Base-by-base conservation (phyloP, 2,113 vertebrate genomes). In the Athene cunicularia region DNA sequence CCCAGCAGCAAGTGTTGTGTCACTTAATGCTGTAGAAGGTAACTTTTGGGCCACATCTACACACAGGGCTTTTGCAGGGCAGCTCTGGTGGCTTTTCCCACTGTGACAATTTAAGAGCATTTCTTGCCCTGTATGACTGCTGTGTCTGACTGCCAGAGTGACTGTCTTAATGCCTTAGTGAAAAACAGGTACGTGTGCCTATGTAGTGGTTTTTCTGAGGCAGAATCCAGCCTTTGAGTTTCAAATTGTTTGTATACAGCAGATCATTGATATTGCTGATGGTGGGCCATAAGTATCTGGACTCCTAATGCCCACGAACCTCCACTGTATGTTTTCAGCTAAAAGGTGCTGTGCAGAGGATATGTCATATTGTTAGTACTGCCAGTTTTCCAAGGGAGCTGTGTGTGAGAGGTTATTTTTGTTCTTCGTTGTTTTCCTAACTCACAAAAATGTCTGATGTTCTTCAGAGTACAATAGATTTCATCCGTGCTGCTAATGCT, bases 281-380 rank as follows among this genome's bases (percentile, higher is more conserved):
- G 49, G 3, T 4, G 58, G 16, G 23, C 33, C 35, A 53, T 1
- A 11, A 39, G 19, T 11, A 43, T 35, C 45, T 14, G 41, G 50
- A 39, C n/a, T 45, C 49, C 75, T 47, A 66, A 30, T 59, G 72
- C 41, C 82, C 16, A 35, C 30, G 33, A 43, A 19, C 21, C 26
- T 68, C 43, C 12, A 28, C 17, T 0, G 0, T 19, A 33, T 3
- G 6, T 39, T 85, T 85, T 2, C 2, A 39, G 62, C 35, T 74
- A 63, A 73, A 88, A 84, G 28, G 27, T 39, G 49, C 23, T 67
- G 41, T 74, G 62, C 23, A 37, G 75, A 86, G 43, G 50, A 41
- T 50, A 20, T 0, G 3, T 45, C 1, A 0, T 6, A 7, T 20
- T 80, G 41, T 49, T 79, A 55, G 23, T 18, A 19, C 33, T 64